Evolutionary conservation across 2,797 vertebrate species (phyloP), one percentile per base, ranked within the genome.

Genomic region (Falco biarmicus): DNA sequence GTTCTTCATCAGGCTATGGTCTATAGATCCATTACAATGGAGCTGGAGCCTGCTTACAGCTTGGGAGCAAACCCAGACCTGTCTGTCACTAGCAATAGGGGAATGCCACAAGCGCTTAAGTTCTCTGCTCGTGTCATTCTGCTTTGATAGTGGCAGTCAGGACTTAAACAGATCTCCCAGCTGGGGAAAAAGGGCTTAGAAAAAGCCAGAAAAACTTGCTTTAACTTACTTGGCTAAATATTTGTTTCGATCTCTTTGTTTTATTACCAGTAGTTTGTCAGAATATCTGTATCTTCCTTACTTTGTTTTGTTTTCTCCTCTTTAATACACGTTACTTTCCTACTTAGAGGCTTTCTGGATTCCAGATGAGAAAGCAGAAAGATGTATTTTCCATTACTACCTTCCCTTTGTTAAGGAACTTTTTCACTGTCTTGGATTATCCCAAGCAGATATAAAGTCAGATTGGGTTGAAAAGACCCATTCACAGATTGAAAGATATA

Each of bases 1-100:
- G 94, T 95, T 96, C 95, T 96, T 93, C 96, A 94, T 93, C 96
- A 95, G 91, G 84, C 95, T 71, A 93, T 97, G 96, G 60, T 97
- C 96, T 93, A 29, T 94, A 91, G 95, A 92, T 97, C 92, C 75
- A 5, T 93, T 47, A 96, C 96, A 97, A 96, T 97, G 85, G 96
- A 91, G 75, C 89, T 54, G 84, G 71, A 96, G 95, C 84, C 93
- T 91, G 95, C 91, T 85, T 90, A 17, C 87, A 87, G 95, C 95
- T 90, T 87, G 95, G 90, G 93, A 96, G 95, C 95, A 88, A 85
- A 90, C 87, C 20, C 89, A 34, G 92, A 56, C 71, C 94, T 96
- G 96, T 60, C 95, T 92, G 89, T 95, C 95, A 87, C 45, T 39
- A 63, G 90, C 84, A 53, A 24, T 60, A 75, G 90, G 92, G 90